Conservation (phyloP, 2,797 vertebrate genomes). For the Phalanger gymnotis region DNA sequence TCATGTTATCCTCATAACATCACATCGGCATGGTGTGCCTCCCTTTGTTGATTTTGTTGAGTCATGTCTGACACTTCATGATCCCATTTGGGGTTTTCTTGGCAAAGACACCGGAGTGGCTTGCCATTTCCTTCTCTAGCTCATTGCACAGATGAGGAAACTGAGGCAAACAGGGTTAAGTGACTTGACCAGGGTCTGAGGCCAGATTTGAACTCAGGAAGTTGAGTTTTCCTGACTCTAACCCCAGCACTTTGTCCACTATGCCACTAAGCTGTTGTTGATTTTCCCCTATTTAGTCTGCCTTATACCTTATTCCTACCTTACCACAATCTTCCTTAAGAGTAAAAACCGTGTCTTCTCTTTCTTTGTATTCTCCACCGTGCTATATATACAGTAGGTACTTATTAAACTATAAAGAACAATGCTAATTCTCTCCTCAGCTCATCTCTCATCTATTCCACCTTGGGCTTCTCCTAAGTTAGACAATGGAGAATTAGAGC, state of each 20-base stretch:
- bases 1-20: not conserved
- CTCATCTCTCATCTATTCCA: not conserved
- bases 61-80: not conserved
- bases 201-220: not conserved
- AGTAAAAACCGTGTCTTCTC: not conserved
- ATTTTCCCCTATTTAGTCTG: not conserved
- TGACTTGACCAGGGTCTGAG: not conserved
- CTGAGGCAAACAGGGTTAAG: not conserved
- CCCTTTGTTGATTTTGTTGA: not conserved
- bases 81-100: not conserved
- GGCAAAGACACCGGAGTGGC: not conserved
- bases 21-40: not conserved
- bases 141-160: not conserved
- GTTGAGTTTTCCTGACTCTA: not conserved
- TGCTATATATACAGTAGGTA: not conserved
- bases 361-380: not conserved
- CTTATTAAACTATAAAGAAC: not conserved
- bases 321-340: not conserved
- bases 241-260: not conserved
- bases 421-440: not conserved
- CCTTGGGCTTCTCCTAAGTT: not conserved
- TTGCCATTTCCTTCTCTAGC: not conserved
- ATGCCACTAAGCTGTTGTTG: not conserved
- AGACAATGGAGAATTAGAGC: not conserved
- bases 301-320: not conserved